phyloP scores from a whole-genome alignment of 2,797 vertebrate genomes.

The Emys orbicularis region DNA sequence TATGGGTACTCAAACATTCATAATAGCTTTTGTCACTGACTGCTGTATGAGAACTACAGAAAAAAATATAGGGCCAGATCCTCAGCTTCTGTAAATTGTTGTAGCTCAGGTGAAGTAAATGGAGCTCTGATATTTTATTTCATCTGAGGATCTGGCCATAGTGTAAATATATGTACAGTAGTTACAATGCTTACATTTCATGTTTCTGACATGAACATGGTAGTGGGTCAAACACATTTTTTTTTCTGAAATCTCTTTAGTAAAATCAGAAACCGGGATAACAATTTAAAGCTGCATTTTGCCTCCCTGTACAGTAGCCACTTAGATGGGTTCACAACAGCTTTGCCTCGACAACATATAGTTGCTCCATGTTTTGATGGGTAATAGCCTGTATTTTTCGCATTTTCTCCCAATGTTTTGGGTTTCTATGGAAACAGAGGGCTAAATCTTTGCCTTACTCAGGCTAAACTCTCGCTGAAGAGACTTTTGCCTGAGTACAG shows the following conservation, averaged over 20 bases:
- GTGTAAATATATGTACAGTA: not conserved
- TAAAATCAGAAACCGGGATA: not conserved
- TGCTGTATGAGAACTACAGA: not conserved
- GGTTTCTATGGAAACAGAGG: not conserved
- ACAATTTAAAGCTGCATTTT: not conserved
- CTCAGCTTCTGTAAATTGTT: not conserved
- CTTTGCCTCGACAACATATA: not conserved
- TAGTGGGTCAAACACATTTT: not conserved
- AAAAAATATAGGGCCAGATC: not conserved
- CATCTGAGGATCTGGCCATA: not conserved
- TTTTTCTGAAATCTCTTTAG: not conserved
- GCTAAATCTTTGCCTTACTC: not conserved
- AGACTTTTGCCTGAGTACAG: not conserved
- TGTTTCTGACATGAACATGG: not conserved
- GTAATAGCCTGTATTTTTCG: conserved; percentile 25
- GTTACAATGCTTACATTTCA: not conserved
- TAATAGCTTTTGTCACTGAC: not conserved
- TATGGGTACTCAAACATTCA: not conserved
- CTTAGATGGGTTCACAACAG: not conserved
- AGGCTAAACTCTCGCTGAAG: conserved; percentile 1
- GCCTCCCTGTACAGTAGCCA: not conserved
- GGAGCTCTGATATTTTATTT: not conserved
- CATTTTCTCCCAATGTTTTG: conserved; percentile 6
- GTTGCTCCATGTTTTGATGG: not conserved
- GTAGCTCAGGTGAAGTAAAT: not conserved